Evolutionary conservation across 2,797 vertebrate genomes (phyloP).

Genomic region (Amazona finschi): DNA sequence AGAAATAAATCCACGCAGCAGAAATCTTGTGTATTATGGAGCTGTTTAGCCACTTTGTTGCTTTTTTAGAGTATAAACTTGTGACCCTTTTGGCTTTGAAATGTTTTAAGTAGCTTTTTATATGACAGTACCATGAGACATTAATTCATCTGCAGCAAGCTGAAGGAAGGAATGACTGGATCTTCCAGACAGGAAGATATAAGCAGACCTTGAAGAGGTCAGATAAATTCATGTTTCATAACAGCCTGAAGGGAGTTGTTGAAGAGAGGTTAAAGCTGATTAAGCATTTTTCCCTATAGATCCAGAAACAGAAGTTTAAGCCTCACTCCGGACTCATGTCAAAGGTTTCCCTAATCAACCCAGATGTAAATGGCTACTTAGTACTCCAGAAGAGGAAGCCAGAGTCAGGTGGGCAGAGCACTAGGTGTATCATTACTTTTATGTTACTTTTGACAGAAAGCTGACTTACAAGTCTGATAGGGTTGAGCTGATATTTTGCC

Average conservation of each 20-base stretch:
- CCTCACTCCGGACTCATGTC: background rate
- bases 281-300: conserved; percentile 31
- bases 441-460: background rate
- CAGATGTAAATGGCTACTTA: background rate
- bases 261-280: conserved; percentile 56
- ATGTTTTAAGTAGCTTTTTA: conserved; percentile 66
- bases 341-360: conserved; percentile 15
- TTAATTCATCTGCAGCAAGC: conserved; percentile 55
- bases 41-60: conserved; percentile 50
- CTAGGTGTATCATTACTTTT: background rate
- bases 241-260: conserved; percentile 46
- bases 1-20: conserved; percentile 33
- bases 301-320: conserved; percentile 2
- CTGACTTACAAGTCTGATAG: background rate
- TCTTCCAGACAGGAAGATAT: conserved; percentile 67
- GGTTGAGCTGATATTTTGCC: background rate
- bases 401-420: background rate
- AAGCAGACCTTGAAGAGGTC: conserved; percentile 68
- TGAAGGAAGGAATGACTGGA: conserved; percentile 54
- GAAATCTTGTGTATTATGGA: conserved; percentile 32
- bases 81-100: conserved; percentile 62
- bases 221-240: conserved; percentile 68
- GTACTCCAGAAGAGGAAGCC: background rate
- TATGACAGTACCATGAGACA: conserved; percentile 66
- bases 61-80: conserved; percentile 65